Evolutionary conservation across 1,140 invertebrate species (phyloP), one percentile per base, ranked within the genome.

Genomic region (Aporrectodea caliginosa): DNA sequence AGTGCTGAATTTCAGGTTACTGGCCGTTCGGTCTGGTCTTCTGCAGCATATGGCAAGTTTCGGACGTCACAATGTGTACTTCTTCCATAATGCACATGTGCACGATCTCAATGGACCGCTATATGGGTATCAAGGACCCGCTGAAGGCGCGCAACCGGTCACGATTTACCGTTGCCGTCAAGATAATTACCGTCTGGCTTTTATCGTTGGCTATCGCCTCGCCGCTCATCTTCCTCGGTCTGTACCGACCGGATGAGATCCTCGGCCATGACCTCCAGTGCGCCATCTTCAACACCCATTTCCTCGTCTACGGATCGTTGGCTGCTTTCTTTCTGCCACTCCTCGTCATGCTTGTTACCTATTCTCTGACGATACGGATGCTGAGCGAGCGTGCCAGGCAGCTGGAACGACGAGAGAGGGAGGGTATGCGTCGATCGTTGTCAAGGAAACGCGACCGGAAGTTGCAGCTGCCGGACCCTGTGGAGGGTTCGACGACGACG

Each of bases 341-440:
- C 93, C 91, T 95, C 81, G 93, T 97, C 71, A 97, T 97, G 93
- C 90, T 96, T 79, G 96, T 96, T 90, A 95, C 97, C 90, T 97
- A 97, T 88, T 96, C 94, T 92, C 91, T 81, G n/a, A 81, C 80
- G 16, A 81, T 81, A 16, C 31, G 69, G 32, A 30, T 81, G 79
- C 58, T 76, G 35, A 76, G 75, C 22, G 29, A 43, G 12, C 34
- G 43, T n/a, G 75, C 75, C 16, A 76, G 29, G 1, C 32, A 76
- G 29, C 33, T 76, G 16, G 75, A 76, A 58, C 34, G 43, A 30
- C 30, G 33, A 29, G 75, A 27, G 16, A 35, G 75, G 30, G 75
- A 35, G 29, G 75, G 75, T 27, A 32, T 76, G 33, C 33, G 75
- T 35, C 2, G 75, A 1, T 58, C 75, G 27, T 32, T 76, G 33